Conservation (phyloP, 2,113 vertebrate species). For the Rhea americana region DNA sequence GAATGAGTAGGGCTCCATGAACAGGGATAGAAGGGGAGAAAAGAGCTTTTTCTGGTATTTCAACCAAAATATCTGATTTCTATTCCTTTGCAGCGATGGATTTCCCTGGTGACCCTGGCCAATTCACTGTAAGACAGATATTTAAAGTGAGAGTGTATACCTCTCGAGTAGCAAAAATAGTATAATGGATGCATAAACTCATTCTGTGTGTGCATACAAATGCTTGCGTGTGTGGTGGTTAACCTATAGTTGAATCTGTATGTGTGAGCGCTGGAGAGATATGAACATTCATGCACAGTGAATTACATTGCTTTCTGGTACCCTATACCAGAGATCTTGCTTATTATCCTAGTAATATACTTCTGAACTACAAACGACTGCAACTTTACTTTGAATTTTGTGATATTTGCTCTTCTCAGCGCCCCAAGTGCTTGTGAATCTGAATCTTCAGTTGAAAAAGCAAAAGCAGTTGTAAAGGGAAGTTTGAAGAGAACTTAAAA, state of each 20-base stretch:
- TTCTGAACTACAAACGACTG: neutral
- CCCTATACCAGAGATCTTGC: neutral
- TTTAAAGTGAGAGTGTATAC: neutral
- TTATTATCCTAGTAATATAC: accelerated
- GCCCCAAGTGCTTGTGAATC: neutral
- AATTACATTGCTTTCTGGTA: neutral
- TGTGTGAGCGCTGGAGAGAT: neutral
- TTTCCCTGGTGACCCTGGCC: neutral
- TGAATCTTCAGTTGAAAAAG: neutral
- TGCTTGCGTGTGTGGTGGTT: neutral
- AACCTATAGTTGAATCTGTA: neutral
- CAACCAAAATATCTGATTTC: neutral
- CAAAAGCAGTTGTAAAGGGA: neutral
- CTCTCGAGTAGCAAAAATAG: neutral
- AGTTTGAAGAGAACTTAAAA: neutral
- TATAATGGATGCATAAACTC: neutral
- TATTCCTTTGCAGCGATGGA: neutral
- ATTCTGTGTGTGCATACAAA: neutral
- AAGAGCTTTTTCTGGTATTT: neutral
- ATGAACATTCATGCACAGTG: neutral
- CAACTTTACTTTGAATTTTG: neutral
- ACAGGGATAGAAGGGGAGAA: neutral
- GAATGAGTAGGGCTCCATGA: neutral
- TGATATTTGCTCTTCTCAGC: neutral
- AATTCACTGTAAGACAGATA: neutral